Conservation (phyloP, 2,888 invertebrate genomes). For the Amphipyra berbera region DNA sequence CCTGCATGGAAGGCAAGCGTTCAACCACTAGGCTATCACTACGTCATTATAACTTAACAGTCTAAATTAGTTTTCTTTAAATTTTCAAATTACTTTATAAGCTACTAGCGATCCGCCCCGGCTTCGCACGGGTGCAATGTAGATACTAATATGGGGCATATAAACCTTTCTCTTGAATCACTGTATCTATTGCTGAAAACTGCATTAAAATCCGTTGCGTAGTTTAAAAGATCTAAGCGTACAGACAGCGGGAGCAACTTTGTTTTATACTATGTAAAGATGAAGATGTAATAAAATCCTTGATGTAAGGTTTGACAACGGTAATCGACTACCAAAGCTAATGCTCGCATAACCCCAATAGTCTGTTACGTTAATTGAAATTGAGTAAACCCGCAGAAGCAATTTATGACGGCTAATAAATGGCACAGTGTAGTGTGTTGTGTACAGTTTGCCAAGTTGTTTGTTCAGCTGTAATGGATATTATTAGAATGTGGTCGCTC, state of each 20-base stretch:
- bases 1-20: no score
- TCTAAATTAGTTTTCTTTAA: no score
- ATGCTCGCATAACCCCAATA: slow-evolving; percentile 65
- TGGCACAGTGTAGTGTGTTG: slow-evolving; percentile 58
- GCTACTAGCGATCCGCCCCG: no score
- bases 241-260: no score
- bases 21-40: no score
- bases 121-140: no score
- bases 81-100: background rate
- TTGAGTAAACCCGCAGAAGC: slow-evolving; percentile 75
- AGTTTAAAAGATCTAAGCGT: no score
- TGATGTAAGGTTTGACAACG: slow-evolving; percentile 44
- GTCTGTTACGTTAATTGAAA: slow-evolving; percentile 68
- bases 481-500: slow-evolving; percentile 37
- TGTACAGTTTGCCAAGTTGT: slow-evolving; percentile 68
- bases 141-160: no score
- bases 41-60: background rate
- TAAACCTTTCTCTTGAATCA: no score
- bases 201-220: no score
- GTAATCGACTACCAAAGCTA: slow-evolving; percentile 57
- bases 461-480: slow-evolving; percentile 66
- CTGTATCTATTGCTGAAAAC: no score
- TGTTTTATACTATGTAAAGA: no score
- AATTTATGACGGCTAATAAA: slow-evolving; percentile 78
- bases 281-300: slow-evolving; percentile 24